Conservation (phyloP, 2,113 vertebrate species). For the Carassius carassius region DNA sequence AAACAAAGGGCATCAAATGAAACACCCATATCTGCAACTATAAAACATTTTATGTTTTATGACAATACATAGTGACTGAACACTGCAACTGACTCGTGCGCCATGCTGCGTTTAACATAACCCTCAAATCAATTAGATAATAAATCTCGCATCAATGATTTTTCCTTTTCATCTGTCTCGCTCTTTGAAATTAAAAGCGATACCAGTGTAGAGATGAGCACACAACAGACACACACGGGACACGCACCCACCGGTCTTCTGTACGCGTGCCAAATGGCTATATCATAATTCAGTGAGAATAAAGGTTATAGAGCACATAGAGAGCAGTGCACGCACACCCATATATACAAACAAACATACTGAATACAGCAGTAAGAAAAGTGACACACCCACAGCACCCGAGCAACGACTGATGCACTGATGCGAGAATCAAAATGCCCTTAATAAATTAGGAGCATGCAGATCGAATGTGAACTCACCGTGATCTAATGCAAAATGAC, state of each 20-base stretch:
- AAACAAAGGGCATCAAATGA: constrained; percentile 28
- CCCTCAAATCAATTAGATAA: not conserved
- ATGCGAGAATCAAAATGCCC: constrained; percentile 11
- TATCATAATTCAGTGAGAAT: not conserved
- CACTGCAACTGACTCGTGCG: not conserved
- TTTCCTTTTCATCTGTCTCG: constrained; percentile 7
- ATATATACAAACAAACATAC: not conserved
- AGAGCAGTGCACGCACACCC: not conserved
- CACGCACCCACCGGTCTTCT: not conserved
- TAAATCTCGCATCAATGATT: not conserved
- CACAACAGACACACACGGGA: constrained; percentile 7
- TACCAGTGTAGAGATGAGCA: not conserved
- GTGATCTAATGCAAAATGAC: constrained; percentile 21
- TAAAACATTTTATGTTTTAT: constrained; percentile 8
- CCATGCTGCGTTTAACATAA: not conserved
- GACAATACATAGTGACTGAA: not conserved
- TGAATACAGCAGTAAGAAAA: constrained; percentile 1
- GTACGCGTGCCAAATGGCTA: not conserved
- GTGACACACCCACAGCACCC: constrained; percentile 51
- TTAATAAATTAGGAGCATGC: constrained; percentile 1
- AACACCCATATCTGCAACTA: constrained; percentile 32
- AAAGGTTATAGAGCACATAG: not conserved
- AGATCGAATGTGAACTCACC: constrained; percentile 44
- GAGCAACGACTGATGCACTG: not conserved
- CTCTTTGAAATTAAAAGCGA: constrained; percentile 2